Base-by-base conservation (phyloP, 2,113 vertebrate species). In the Hyperopisus bebe region DNA sequence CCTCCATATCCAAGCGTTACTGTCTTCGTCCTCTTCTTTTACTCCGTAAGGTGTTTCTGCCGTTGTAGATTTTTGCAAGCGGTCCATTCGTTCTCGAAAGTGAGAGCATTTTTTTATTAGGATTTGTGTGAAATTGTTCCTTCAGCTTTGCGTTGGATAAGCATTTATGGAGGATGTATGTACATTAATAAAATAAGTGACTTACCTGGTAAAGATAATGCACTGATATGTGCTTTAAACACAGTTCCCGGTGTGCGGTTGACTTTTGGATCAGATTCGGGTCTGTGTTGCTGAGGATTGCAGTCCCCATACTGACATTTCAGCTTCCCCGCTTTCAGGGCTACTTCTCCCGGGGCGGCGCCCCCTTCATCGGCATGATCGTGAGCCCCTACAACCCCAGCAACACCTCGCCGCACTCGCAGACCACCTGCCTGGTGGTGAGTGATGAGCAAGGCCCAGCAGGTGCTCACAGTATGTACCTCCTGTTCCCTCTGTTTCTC, bases 341-440 rank as follows among this genome's bases (percentile, higher is more conserved):
- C 93, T 99, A 99, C 90, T 99, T 99, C 94, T 99, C 98, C 89
- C 96, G 98, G 46, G 98, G 98, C 1, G 98, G 98, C 83, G 98
- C 98, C 89, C 97, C 98, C 47, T 99, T 99, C 92, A 97, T 99
- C 27, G 98, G 98, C 46, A 97, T 99, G 97, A 99, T 99, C n/a
- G 94, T 99, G 92, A 99, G 98, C 91, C 98, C 98, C 1, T 99
- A 98, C 91, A 98, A 99, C 94, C 96, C 96, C 51, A 96, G 95
- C 44, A 99, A 99, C 91, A 93, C 97, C 74, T 97, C 98, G 9
- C 98, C 98, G 0, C 97, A 97, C 90, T 99, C 98, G 90, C 97
- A 99, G 93, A 97, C 97, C 10, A 98, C 98, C 91, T 99, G 98
- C 92, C 92, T 99, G 91, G 94, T 99, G 90, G 98, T 99, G 90